phyloP scores from a whole-genome alignment of 1,140 invertebrate genomes.

The Notospermus geniculatus region DNA sequence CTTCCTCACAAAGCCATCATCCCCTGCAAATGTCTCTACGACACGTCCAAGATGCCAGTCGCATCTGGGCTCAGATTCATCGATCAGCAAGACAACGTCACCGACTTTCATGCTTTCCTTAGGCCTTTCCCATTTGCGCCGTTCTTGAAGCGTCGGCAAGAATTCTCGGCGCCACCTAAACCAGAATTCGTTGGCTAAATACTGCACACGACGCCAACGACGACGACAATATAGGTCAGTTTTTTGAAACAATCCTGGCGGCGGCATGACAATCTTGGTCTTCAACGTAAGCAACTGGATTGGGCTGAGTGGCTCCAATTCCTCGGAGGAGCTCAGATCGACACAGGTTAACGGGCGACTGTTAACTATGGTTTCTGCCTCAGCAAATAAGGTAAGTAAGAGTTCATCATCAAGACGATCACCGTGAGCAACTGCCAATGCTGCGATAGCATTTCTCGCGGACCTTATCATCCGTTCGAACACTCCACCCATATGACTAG shows the following conservation, averaged over 20 bases:
- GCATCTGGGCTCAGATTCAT: slow-evolving; percentile 21
- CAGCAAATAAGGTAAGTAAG: too few species aligned
- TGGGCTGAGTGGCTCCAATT: slow-evolving; percentile 12
- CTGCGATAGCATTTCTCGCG: too few species aligned
- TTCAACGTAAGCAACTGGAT: slow-evolving; percentile 20
- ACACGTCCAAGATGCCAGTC: too few species aligned
- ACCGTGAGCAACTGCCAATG: too few species aligned
- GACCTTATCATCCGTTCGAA: too few species aligned
- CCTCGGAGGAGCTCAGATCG: slow-evolving; percentile 5
- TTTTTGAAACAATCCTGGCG: slow-evolving; percentile 13
- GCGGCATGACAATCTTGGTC: slow-evolving; percentile 15
- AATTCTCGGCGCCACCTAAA: slow-evolving; percentile 14
- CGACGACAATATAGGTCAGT: slow-evolving; percentile 15
- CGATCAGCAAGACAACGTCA: slow-evolving; percentile 26
- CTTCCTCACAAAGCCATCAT: too few species aligned
- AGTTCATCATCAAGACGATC: too few species aligned
- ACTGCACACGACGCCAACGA: slow-evolving; percentile 20
- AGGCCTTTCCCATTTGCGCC: slow-evolving; percentile 24
- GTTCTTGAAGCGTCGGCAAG: slow-evolving; percentile 5
- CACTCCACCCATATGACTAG: too few species aligned
- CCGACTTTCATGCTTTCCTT: slow-evolving; percentile 22
- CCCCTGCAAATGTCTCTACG: too few species aligned
- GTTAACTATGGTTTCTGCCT: slow-evolving; percentile 14
- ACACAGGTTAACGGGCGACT: slow-evolving; percentile 11
- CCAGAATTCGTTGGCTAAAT: slow-evolving; percentile 21